Evolutionary conservation across 2,888 invertebrate genomes (phyloP).

Genomic region (Heliconius sara): DNA sequence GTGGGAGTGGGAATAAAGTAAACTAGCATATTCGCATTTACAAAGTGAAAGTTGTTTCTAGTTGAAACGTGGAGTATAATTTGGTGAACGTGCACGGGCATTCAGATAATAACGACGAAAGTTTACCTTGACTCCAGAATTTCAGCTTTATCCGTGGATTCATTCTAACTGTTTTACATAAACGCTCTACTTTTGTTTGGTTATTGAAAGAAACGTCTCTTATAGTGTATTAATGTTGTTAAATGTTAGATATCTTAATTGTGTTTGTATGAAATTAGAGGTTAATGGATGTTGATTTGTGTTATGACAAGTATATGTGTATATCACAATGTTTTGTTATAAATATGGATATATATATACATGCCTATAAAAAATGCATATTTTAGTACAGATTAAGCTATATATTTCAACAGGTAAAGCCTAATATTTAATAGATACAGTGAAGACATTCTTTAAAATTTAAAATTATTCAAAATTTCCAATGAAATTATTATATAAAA

Average conservation of each 20-base stretch:
- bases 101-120: constrained; percentile 44
- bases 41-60: constrained; percentile 36
- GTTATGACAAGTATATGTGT: neutral
- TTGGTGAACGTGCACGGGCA: constrained; percentile 41
- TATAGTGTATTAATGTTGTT: neutral
- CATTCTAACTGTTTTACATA: constrained; percentile 43
- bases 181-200: constrained; percentile 36
- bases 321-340: neutral
- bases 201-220: constrained; percentile 32
- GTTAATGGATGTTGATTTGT: neutral
- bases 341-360: too few species aligned
- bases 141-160: constrained; percentile 43
- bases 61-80: constrained; percentile 39
- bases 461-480: too few species aligned
- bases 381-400: too few species aligned
- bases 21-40: constrained; percentile 22
- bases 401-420: too few species aligned
- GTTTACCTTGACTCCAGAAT: constrained; percentile 42
- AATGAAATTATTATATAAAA: too few species aligned
- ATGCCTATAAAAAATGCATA: neutral
- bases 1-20: constrained; percentile 2
- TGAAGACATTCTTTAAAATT: too few species aligned
- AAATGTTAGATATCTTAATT: neutral
- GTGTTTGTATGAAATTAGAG: neutral
- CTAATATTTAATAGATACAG: too few species aligned